Evolutionary conservation across 1,140 invertebrate genomes (phyloP), one percentile per base, ranked within the genome.

Genomic region (Hylaeus anthracinus): DNA sequence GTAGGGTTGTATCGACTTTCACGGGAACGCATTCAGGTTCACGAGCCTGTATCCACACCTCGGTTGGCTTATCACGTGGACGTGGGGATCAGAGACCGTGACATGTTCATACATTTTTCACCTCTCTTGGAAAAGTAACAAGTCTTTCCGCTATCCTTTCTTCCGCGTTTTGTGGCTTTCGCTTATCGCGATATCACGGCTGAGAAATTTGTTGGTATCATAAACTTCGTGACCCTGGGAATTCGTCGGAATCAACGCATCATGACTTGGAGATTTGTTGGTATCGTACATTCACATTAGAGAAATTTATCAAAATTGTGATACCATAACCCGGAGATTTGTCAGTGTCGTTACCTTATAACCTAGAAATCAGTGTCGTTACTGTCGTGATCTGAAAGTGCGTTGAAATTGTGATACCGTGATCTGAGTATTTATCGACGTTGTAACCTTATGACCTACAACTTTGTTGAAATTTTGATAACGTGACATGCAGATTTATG

Each of bases 1-100:
- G 81, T 79, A 85, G 76, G 72, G 76, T 65, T 69, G 86, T 87
- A 88, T 91, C 90, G 72, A 80, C 88, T 91, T 91, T 91, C 90
- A 86, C 73, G 84, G 56, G 85, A 87, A 87, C 87, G 80, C 64
- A 70, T 72, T 82, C 58, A 70, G 41, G 45, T 67, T 82, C 82
- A 67, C 55, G 6, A 55, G 58, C 72, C 60, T 15, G 65, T 66
- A 79, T 84, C 65, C 64, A 39, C 55, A 15, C 9, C 67, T 39
- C 14, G 58, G 58, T 61, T 56, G 43, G 9, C 64, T 65, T 65
- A 72, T 82, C 55, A 48, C 67, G 9, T 14, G 63, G 37, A n/a
- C 45, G 9, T 12, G 4, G 37, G 3, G 26, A n/a, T n/a, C 14
- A 12, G n/a, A 43, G 43, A 12, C n/a, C 74, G 39, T 10, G 45